Evolutionary conservation across 1,140 invertebrate species (phyloP).

Genomic region (Ips nitidus): DNA sequence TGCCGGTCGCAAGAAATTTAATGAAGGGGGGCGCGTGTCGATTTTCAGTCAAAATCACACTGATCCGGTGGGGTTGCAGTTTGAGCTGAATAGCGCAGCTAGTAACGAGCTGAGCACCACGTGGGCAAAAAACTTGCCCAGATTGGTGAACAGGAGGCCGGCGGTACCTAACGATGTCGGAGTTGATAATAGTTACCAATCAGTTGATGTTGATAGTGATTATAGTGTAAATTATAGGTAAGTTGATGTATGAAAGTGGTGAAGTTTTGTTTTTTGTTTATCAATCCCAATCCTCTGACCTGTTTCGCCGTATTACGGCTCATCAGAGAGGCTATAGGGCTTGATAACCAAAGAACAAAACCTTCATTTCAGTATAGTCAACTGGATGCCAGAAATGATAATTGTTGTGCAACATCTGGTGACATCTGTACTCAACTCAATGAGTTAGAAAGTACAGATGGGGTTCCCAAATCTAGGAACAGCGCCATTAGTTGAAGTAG

Average conservation of each 20-base stretch:
- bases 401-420: no score
- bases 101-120: conserved; percentile 77
- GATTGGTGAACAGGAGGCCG: conserved; percentile 79
- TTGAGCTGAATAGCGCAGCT: conserved; percentile 78
- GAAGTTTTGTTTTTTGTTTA: no score
- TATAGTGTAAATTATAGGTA: conserved; percentile 61
- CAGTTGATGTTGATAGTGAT: conserved; percentile 53
- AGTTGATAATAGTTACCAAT: conserved; percentile 63
- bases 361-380: no score
- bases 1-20: conserved; percentile 82
- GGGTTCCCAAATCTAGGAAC: no score
- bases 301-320: no score
- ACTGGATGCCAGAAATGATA: no score
- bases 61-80: conserved; percentile 86
- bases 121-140: conserved; percentile 85
- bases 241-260: neutral
- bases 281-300: no score
- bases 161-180: conserved; percentile 66
- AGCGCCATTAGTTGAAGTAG: no score
- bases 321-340: no score
- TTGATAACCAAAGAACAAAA: no score
- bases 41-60: conserved; percentile 84
- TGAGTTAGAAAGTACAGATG: no score
- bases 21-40: conserved; percentile 79
- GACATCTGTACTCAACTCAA: no score